These are phyloP conservation scores for Apeira syringaria DNA, from an alignment of 2,888 invertebrate species.

Conservation along the genomic window DNA sequence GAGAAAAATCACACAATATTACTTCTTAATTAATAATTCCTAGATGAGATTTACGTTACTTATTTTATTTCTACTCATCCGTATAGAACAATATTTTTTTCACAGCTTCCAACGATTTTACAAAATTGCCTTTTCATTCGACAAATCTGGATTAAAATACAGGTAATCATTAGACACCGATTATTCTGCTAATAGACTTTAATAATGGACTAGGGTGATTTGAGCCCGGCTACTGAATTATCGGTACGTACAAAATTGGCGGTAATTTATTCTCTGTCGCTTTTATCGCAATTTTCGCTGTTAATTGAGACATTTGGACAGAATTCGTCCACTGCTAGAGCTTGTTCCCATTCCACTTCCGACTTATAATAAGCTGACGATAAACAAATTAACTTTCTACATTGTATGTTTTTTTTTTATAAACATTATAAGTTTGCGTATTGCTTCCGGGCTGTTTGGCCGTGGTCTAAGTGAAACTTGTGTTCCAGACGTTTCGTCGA, in stretches of 20 bases:
- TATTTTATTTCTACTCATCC: no score
- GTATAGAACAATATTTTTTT: neutral
- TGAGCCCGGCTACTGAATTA: constrained; percentile 53
- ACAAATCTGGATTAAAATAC: constrained; percentile 15
- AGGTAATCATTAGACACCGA: constrained; percentile 35
- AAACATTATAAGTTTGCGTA: no score
- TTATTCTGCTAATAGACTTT: constrained; percentile 43
- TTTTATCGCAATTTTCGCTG: constrained; percentile 64
- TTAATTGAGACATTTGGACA: constrained; percentile 74
- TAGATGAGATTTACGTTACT: no score
- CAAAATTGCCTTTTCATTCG: neutral
- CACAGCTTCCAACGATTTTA: neutral
- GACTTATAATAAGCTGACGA: no score
- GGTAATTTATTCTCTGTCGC: constrained; percentile 64
- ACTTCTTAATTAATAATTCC: no score
- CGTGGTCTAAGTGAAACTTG: no score
- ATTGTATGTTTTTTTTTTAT: no score
- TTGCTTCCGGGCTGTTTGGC: no score
- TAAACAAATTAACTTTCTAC: no score
- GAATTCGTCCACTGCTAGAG: constrained; percentile 51
- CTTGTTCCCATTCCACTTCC: no score
- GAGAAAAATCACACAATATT: no score
- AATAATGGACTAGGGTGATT: constrained; percentile 43
- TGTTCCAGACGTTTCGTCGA: no score
- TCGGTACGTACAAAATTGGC: constrained; percentile 58